Evolutionary conservation across 2,888 invertebrate genomes (phyloP).

Genomic region (Trilocha varians): DNA sequence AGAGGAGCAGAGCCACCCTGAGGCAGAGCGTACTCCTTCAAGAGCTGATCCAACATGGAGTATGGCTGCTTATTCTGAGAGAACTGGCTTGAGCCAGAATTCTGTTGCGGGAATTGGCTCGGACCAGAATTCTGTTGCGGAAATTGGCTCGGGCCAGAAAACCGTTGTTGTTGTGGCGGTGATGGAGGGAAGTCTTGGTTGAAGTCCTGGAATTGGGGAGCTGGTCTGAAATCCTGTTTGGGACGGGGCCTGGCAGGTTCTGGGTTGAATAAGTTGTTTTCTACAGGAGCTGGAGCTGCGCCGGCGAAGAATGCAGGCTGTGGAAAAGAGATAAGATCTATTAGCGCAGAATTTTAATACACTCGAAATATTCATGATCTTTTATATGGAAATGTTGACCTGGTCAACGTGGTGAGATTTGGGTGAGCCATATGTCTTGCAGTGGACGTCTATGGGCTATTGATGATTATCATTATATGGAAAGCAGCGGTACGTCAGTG

Average conservation of each 20-base stretch:
- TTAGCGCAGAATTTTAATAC: too few relatives aligned
- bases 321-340: too few relatives aligned
- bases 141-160: slow-evolving; percentile 22
- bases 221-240: slow-evolving; percentile 49
- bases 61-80: slow-evolving; percentile 36
- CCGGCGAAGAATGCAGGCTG: slow-evolving; percentile 65
- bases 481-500: too few relatives aligned
- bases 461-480: too few relatives aligned
- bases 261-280: slow-evolving; percentile 49
- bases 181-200: slow-evolving; percentile 31
- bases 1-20: slow-evolving; percentile 78
- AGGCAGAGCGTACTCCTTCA: slow-evolving; percentile 86
- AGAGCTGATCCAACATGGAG: slow-evolving; percentile 82
- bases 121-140: slow-evolving; percentile 17
- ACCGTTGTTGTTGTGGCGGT: slow-evolving; percentile 16
- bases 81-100: slow-evolving; percentile 23
- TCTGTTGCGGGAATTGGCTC: slow-evolving; percentile 28
- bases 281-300: slow-evolving; percentile 43
- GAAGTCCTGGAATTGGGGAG: slow-evolving; percentile 29
- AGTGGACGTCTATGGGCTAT: too few relatives aligned
- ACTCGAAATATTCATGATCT: too few relatives aligned
- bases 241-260: slow-evolving; percentile 40
- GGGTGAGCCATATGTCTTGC: too few relatives aligned
- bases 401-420: too few relatives aligned
- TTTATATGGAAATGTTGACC: too few relatives aligned